Percentiles rank a stretch among this genome's conserved stretches.
Conservation (phyloP, 2,888 invertebrate species). For the Synergus gifuensis region DNA sequence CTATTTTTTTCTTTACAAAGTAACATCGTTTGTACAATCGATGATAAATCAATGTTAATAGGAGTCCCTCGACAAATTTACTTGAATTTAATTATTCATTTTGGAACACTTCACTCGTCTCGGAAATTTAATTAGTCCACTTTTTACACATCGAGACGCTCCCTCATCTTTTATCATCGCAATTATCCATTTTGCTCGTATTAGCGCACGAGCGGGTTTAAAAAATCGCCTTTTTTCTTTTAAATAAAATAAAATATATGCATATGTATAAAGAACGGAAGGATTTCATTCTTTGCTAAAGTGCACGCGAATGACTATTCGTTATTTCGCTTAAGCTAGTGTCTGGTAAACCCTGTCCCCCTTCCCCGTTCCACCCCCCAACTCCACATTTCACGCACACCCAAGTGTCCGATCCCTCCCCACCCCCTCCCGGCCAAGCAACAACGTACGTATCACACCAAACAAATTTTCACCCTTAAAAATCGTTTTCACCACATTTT, state of each 20-base stretch:
- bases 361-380: constrained; percentile 30
- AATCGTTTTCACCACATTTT: constrained; percentile 46
- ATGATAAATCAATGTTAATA: constrained; percentile 14
- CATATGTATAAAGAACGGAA: constrained; percentile 42
- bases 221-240: constrained; percentile 37
- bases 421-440: constrained; percentile 26
- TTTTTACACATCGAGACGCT: constrained; percentile 39
- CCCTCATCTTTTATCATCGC: constrained; percentile 25
- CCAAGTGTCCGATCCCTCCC: constrained; percentile 28
- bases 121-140: constrained; percentile 38
- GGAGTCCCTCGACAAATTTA: constrained; percentile 20
- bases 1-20: constrained; percentile 30
- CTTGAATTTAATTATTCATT: constrained; percentile 24
- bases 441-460: constrained; percentile 37
- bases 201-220: constrained; percentile 27
- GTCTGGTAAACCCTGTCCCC: constrained; percentile 41
- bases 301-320: constrained; percentile 41
- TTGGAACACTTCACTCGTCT: constrained; percentile 12
- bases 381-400: constrained; percentile 18
- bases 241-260: constrained; percentile 42
- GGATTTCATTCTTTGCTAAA: constrained; percentile 41
- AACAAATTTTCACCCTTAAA: constrained; percentile 49
- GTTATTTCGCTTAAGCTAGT: constrained; percentile 40
- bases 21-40: constrained; percentile 39
- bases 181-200: constrained; percentile 36